Percentiles rank a stretch among this genome's conserved stretches.
phyloP scores from a whole-genome alignment of 2,888 invertebrate species.

The Acanthopleura granulata region DNA sequence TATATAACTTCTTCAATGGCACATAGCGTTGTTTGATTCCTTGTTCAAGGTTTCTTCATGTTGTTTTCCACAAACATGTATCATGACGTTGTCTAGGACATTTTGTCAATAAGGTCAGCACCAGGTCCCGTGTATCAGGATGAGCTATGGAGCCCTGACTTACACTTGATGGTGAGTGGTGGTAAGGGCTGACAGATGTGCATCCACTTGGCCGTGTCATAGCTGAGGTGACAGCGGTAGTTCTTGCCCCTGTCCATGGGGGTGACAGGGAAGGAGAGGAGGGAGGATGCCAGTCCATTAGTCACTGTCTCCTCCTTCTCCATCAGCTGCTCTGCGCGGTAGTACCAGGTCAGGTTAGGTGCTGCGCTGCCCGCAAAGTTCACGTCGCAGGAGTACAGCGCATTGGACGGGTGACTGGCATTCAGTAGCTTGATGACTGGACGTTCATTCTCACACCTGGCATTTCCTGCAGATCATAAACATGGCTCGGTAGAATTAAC shows the following conservation, averaged over 20 bases:
- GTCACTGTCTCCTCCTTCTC: conserved; percentile 14
- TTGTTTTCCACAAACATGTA: no score
- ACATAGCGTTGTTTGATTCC: no score
- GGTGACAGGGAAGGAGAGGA: conserved; percentile 12
- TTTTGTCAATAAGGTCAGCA: no score
- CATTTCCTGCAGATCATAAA: neutral
- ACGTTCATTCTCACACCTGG: conserved; percentile 13
- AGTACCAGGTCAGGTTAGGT: conserved; percentile 17
- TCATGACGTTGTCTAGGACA: no score
- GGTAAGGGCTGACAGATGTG: conserved; percentile 9
- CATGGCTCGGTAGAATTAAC: no score
- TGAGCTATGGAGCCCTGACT: neutral
- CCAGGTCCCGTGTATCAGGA: no score
- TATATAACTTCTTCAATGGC: no score
- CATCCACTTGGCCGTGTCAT: neutral
- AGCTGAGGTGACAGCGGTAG: conserved; percentile 3
- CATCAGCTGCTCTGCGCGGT: neutral
- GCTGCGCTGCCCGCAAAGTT: neutral
- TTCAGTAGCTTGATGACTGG: neutral
- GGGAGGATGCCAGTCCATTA: neutral
- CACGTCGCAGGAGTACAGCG: conserved; percentile 1
- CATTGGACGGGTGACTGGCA: neutral
- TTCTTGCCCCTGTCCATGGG: neutral
- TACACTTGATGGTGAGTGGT: neutral
- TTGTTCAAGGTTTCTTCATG: no score